Base-by-base conservation (phyloP, 2,797 vertebrate species). In the Erethizon dorsatum region DNA sequence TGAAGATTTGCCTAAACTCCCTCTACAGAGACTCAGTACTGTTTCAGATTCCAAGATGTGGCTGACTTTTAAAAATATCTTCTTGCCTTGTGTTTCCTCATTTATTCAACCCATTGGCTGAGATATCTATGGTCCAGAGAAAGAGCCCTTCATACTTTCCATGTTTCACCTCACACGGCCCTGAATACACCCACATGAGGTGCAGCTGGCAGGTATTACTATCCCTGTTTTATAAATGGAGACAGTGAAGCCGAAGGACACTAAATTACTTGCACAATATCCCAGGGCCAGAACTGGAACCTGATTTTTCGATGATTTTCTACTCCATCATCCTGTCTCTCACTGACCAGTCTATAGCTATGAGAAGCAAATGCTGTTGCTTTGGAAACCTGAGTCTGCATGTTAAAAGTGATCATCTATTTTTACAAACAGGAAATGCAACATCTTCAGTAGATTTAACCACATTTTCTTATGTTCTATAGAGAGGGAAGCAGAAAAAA, bases 381-480 rank as follows among this genome's bases (percentile, higher is more conserved):
- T 93, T 67, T 95, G 31, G 79, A 90, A 93, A 83, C 41, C 33
- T 75, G 63, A 84, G 69, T 77, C 67, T 79, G 50, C 45, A 69
- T 77, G 83, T 80, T 5, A 61, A 84, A 95, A 91, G 52, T 83
- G 83, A 61, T 65, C 22, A 69, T 45, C 37, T 52, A 18, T 52
- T 67, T 93, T 95, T 91, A 67, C 47, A 88, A 91, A 57, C 4
- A 91, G 87, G 52, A 93, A 86, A 79, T 52, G 7, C 12, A 79
- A 90, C 24, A 84, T 33, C 24, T 41, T 80, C 15, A 80, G 24
- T 15, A 88, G n/a, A 84, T 56, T 61, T 79, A 80, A 18, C 65
- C 57, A 54, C 5, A 47, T 57, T 93, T 93, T 57, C 85, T 91
- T 31, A n/a, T 47, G 67, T 90, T 90, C 22, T 56, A 50, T 10